Base-by-base conservation (phyloP, 2,888 invertebrate genomes). In the Drosophila borealis region DNA sequence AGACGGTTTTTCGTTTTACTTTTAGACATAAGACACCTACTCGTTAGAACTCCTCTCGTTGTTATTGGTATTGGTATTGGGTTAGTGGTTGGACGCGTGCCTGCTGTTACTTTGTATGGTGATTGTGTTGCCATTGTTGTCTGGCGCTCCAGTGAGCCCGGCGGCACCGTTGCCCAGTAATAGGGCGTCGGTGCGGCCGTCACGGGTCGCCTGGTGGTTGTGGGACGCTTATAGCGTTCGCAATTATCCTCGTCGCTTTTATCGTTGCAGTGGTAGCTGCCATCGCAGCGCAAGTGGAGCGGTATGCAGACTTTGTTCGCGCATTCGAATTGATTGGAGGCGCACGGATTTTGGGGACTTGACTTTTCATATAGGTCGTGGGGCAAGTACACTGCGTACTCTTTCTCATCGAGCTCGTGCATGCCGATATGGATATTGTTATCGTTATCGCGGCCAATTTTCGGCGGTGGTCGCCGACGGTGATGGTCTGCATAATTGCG, bases 211-310 rank as follows among this genome's bases (percentile, higher is more conserved):
- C 78, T 59, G 0, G 82, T 82, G 1, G 80, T 60, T 6, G 10
- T 19, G 2, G 70, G 75, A 0, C 42, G 48, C 5, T 29, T 42
- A 67, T 90, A 90, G 3, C 63, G 62, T 3, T 90, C 88, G 80
- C 94, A 94, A 74, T 92, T 91, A 42, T 80, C 81, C 89, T 95
- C 95, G 85, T 95, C 95, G 48, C 94, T 93, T 78, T 93, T 90
- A 90, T 95, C 95, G 69, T 93, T 91, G 91, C 95, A 96, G 82
- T 96, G 94, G 72, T 88, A 88, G 54, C 90, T 86, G 42, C 93
- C 93, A 91, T 96, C 94, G 90, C 95, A 95, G 63, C 93, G 90
- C 55, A 91, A 74, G 13, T 86, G 70, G 55, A 88, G 46, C 10
- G 91, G 93, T 71, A 95, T 94, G 92, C 95, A 95, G 80, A 93